These are phyloP conservation scores for Scelioninae gen. 1 DNA, from an alignment of 2,888 invertebrate genomes.

Conservation along the genomic window DNA sequence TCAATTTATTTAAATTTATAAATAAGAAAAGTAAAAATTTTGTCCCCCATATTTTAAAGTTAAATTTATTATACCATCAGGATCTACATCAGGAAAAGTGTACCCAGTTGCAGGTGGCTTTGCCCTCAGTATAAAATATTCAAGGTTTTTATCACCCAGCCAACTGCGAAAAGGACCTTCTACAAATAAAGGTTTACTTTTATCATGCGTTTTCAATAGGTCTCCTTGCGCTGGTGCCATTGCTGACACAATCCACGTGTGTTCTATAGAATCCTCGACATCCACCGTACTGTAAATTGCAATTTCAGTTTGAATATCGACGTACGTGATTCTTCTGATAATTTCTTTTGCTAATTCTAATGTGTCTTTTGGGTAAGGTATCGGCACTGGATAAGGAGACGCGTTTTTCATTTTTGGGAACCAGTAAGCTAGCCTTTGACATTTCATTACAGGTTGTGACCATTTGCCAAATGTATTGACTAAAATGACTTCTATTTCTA, in stretches of 20 bases:
- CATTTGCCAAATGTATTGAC: conserved; percentile 92
- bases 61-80: conserved; percentile 88
- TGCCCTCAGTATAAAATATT: conserved; percentile 93
- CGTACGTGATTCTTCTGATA: conserved; percentile 92
- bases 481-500: conserved; percentile 93
- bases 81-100: conserved; percentile 82
- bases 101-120: conserved; percentile 85
- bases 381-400: conserved; percentile 93
- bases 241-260: conserved; percentile 96
- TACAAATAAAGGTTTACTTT: conserved; percentile 89
- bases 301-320: conserved; percentile 90
- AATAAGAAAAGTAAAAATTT: neutral
- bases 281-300: conserved; percentile 89
- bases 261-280: conserved; percentile 90
- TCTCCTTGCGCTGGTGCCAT: conserved; percentile 91
- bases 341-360: conserved; percentile 92
- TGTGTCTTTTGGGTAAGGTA: conserved; percentile 90
- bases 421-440: conserved; percentile 94
- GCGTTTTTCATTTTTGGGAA: conserved; percentile 97
- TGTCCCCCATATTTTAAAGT: too few species aligned
- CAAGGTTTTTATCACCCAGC: conserved; percentile 89
- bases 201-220: conserved; percentile 88
- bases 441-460: conserved; percentile 90
- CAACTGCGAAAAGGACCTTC: conserved; percentile 94
- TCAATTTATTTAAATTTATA: too few species aligned